These are phyloP conservation scores for Tursiops truncatus DNA, from an alignment of 2,113 vertebrate genomes.

Conservation along the genomic window DNA sequence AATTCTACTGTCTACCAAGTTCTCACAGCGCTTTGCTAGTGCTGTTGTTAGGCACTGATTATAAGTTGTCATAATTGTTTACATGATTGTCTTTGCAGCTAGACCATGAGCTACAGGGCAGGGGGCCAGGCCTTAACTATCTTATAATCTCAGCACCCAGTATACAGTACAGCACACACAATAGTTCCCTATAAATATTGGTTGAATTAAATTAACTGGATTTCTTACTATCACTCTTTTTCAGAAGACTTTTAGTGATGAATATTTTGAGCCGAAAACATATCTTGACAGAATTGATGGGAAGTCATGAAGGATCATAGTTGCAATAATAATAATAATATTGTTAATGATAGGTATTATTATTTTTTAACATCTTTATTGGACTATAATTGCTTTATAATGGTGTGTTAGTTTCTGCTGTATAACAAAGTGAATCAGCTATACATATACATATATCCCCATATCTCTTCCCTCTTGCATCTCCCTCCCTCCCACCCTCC, in stretches of 20 bases:
- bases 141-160: neutral
- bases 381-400: too few species aligned
- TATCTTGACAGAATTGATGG: neutral
- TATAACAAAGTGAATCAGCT: too few species aligned
- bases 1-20: slow-evolving; percentile 62
- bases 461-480: too few species aligned
- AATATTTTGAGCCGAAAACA: slow-evolving; percentile 47
- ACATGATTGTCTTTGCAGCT: slow-evolving; percentile 40
- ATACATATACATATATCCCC: too few species aligned
- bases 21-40: slow-evolving; percentile 43
- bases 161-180: neutral
- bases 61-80: slow-evolving; percentile 64
- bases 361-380: too few species aligned
- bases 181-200: neutral
- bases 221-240: slow-evolving; percentile 11
- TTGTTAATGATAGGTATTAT: neutral
- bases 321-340: neutral
- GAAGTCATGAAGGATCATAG: neutral
- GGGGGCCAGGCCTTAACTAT: slow-evolving; percentile 23
- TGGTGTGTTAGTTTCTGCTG: too few species aligned
- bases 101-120: slow-evolving; percentile 43
- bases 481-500: too few species aligned
- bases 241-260: neutral
- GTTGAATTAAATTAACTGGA: neutral
- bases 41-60: slow-evolving; percentile 57